Conservation (phyloP, 2,797 vertebrate genomes). For the Phoeniculus purpureus region DNA sequence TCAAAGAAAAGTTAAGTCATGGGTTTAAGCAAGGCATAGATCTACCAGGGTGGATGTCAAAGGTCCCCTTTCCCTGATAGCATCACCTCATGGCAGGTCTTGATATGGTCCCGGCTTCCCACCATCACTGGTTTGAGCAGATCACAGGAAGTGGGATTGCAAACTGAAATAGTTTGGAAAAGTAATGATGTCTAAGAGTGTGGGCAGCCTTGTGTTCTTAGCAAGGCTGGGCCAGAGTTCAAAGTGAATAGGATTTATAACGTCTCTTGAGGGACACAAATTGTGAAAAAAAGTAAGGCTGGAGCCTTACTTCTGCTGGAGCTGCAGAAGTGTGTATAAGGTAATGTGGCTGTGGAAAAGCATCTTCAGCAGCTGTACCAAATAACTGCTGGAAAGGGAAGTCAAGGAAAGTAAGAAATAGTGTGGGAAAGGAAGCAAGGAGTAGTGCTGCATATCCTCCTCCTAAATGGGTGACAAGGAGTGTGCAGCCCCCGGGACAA, state of each 20-base stretch:
- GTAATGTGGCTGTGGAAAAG: conserved; percentile 35
- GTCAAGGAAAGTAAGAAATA: conserved; percentile 26
- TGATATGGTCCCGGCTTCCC: not conserved
- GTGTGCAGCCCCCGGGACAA: not conserved
- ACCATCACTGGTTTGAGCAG: rapidly evolving
- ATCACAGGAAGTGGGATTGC: not conserved
- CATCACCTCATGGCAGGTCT: rapidly evolving
- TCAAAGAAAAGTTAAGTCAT: not conserved
- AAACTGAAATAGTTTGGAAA: not conserved
- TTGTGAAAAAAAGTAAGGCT: conserved; percentile 46
- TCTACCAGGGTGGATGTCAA: not conserved
- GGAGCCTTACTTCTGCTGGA: too few species aligned
- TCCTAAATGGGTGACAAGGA: not conserved
- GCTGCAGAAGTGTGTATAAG: too few species aligned
- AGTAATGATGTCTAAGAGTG: not conserved
- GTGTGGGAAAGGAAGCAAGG: conserved; percentile 47
- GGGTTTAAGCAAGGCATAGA: not conserved
- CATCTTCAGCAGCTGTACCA: conserved; percentile 54
- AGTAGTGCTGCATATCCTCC: not conserved
- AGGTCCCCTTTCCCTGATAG: not conserved
- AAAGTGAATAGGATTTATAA: conserved; percentile 49
- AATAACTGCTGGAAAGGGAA: conserved; percentile 31
- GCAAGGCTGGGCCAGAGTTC: conserved; percentile 54
- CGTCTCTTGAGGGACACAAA: conserved; percentile 54
- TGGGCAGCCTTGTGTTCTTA: conserved; percentile 7